Conservation (phyloP, 2,888 invertebrate genomes). For the Limenitis camilla region DNA sequence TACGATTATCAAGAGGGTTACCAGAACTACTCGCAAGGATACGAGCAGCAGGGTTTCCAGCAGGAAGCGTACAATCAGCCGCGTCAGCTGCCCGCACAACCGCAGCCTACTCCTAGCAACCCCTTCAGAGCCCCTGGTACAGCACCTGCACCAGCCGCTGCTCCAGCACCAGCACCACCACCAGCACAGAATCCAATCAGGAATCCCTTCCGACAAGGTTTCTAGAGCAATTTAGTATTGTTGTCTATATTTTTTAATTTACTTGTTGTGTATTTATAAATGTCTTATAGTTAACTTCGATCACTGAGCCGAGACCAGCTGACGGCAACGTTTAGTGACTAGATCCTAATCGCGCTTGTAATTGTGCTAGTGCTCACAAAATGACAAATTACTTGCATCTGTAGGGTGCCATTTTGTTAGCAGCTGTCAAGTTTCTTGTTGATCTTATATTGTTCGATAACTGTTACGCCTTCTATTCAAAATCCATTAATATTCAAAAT, state of each 20-base stretch:
- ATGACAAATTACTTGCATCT: background rate
- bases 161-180: slow-evolving; percentile 32
- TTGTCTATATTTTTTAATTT: slow-evolving; percentile 66
- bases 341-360: slow-evolving; percentile 50
- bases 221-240: slow-evolving; percentile 71
- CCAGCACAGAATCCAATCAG: slow-evolving; percentile 53
- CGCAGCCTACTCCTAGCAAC: slow-evolving; percentile 61
- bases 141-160: slow-evolving; percentile 53
- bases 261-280: slow-evolving; percentile 74
- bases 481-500: slow-evolving; percentile 7
- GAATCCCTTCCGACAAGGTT: slow-evolving; percentile 85
- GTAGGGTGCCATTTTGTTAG: slow-evolving; percentile 18
- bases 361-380: slow-evolving; percentile 15
- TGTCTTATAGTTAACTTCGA: slow-evolving; percentile 66
- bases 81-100: slow-evolving; percentile 66
- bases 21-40: slow-evolving; percentile 59
- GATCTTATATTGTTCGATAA: slow-evolving; percentile 50
- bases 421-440: slow-evolving; percentile 35
- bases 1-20: slow-evolving; percentile 69
- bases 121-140: slow-evolving; percentile 51
- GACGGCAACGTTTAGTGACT: slow-evolving; percentile 53
- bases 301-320: slow-evolving; percentile 62
- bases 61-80: slow-evolving; percentile 54
- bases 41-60: slow-evolving; percentile 50
- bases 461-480: slow-evolving; percentile 43